Base-by-base conservation (phyloP, 1,140 invertebrate genomes). In the Tetraneura akinire region DNA sequence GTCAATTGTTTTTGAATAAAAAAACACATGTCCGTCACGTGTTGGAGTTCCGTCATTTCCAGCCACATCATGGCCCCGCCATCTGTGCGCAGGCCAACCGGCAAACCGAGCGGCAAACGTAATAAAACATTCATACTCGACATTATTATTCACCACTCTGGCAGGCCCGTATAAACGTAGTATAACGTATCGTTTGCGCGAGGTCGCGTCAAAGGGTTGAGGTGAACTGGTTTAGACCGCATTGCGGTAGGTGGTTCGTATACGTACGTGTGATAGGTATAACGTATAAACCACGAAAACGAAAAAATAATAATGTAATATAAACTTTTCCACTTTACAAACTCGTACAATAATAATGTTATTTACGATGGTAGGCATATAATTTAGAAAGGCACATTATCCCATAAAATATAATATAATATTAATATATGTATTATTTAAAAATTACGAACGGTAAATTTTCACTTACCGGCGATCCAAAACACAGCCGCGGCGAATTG, bases 401-500 rank as follows among this genome's bases (percentile, higher is more conserved):
- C n/a, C n/a, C n/a, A n/a, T n/a, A n/a, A n/a, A 53, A n/a, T n/a
- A 53, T 53, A 14, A 53, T 14, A n/a, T 53, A n/a, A n/a, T 53
- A n/a, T 53, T 53, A 53, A n/a, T n/a, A n/a, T n/a, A n/a, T n/a
- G n/a, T n/a, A n/a, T n/a, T n/a, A n/a, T n/a, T n/a, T 1, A 53
- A n/a, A 53, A 53, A 53, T 53, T 1, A n/a, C 8, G 3, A 8
- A n/a, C 18, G 1, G 4, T 4, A 1, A 18, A 8, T n/a, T 60
- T 60, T 60, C n/a, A 66, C 64, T 66, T 66, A 66, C 64, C 64
- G 37, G 14, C n/a, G 11, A 21, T 66, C 64, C 64, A 66, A 45
- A 66, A 4, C 5, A 42, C 3, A 14, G 16, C 57, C 14, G 60
- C 62, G n/a, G 32, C 21, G 32, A 66, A 0, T 42, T 42, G 32